These are phyloP conservation scores for Aselliscus stoliczkanus DNA, from an alignment of 2,797 vertebrate genomes.

Conservation along the genomic window DNA sequence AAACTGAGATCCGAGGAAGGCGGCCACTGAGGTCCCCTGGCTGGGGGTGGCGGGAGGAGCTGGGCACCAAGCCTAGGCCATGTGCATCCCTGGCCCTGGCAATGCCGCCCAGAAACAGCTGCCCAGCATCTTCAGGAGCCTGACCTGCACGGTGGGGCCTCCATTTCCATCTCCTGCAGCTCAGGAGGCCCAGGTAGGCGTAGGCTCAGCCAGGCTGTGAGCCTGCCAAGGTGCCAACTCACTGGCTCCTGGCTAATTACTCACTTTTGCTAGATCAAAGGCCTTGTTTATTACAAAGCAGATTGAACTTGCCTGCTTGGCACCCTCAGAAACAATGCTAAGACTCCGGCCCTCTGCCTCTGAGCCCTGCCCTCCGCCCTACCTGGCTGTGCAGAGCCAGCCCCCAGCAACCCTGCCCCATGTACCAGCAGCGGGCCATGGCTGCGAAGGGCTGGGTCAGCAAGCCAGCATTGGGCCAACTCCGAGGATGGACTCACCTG, in stretches of 20 bases:
- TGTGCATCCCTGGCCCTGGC: background rate
- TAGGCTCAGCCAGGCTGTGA: background rate
- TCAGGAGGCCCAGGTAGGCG: background rate
- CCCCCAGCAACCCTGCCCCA: rapidly evolving
- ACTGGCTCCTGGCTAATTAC: background rate
- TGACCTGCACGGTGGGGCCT: background rate
- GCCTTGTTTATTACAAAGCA: background rate
- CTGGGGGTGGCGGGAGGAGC: background rate
- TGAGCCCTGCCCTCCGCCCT: rapidly evolving
- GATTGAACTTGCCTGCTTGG: background rate
- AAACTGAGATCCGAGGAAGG: background rate
- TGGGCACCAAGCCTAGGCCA: rapidly evolving
- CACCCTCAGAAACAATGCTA: background rate
- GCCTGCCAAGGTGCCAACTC: background rate
- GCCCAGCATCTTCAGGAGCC: background rate
- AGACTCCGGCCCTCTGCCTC: background rate
- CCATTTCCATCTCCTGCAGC: background rate
- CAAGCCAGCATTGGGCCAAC: background rate
- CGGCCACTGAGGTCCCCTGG: rapidly evolving
- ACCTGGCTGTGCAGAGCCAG: rapidly evolving
- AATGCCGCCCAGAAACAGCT: rapidly evolving
- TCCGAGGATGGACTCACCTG: rapidly evolving
- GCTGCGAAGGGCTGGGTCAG: background rate
- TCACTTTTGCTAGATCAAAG: conserved; percentile 26
- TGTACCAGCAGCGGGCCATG: rapidly evolving